Evolutionary conservation across 2,888 invertebrate genomes (phyloP).

Genomic region (Noctua comes): DNA sequence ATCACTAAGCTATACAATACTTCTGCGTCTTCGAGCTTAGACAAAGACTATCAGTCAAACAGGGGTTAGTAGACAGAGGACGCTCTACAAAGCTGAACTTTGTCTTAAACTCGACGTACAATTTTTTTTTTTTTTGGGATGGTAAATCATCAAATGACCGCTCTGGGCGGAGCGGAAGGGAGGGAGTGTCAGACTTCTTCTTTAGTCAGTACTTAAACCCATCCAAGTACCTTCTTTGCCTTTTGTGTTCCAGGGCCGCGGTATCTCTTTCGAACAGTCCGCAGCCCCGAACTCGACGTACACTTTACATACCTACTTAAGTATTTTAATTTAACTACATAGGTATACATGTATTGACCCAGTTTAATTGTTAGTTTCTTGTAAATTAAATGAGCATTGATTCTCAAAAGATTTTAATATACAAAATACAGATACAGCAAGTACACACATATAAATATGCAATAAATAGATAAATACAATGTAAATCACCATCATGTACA

Average conservation of each 20-base stretch:
- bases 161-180: no score
- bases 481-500: not conserved
- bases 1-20: not conserved
- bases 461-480: constrained; percentile 13
- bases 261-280: no score
- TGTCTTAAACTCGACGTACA: not conserved
- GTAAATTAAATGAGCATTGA: not conserved
- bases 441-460: constrained; percentile 1
- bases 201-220: no score
- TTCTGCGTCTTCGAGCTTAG: not conserved
- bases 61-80: not conserved
- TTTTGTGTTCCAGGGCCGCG: no score
- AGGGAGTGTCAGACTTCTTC: no score
- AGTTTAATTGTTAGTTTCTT: not conserved
- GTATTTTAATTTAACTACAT: not conserved
- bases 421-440: not conserved
- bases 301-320: not conserved
- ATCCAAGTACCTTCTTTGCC: no score
- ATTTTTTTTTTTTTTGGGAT: no score
- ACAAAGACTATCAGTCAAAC: not conserved
- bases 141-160: no score
- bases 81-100: not conserved
- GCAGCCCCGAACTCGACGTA: not conserved
- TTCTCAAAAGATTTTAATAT: constrained; percentile 11
- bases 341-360: not conserved